Evolutionary conservation across 2,113 vertebrate genomes (phyloP), one percentile per base, ranked within the genome.

Genomic region (Apaloderma vittatum): DNA sequence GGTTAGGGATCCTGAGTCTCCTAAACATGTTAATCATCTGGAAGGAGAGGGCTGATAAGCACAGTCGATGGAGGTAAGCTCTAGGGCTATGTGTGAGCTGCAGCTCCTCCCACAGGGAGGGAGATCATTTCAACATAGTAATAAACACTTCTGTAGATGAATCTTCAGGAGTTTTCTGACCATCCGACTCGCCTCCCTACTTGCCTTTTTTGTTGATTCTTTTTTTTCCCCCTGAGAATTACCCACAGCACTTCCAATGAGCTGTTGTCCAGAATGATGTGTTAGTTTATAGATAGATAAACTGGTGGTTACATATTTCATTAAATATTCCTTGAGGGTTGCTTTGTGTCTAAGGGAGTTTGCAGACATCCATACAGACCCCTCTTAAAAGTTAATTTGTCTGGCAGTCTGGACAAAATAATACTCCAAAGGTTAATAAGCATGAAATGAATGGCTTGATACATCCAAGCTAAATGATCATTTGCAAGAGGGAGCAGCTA

Each of bases 371-470:
- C 75, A 70, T 86, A 67, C 26, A 94, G 81, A 71, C 68, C 84
- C 55, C 71, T 87, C 75, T 93, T 93, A 83, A 86, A 95, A 86
- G 63, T 93, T 91, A 90, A 90, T 96, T 95, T 93, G 82, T 94
- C 82, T 96, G 92, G 88, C 72, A 94, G 90, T 57, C 90, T 89
- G 95, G 96, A 94, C 95, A 96, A 95, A 96, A 91, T 88, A 97
- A 86, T 88, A 88, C 93, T 96, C 94, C 67, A 74, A 97, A 96
- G 93, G 91, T 96, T 97, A 97, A 97, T 96, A 88, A 95, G 88
- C 76, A 86, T 70, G 62, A 94, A 91, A 95, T 85, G 78, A 91
- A 92, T 80, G 93, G 70, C 90, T 86, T 80, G 84, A 86, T 81
- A 88, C 86, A 79, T 46, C 48, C 40, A 27, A 90, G 66, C 81